Evolutionary conservation across 2,797 vertebrate genomes (phyloP).

Genomic region (Phataginus tetradactyla): DNA sequence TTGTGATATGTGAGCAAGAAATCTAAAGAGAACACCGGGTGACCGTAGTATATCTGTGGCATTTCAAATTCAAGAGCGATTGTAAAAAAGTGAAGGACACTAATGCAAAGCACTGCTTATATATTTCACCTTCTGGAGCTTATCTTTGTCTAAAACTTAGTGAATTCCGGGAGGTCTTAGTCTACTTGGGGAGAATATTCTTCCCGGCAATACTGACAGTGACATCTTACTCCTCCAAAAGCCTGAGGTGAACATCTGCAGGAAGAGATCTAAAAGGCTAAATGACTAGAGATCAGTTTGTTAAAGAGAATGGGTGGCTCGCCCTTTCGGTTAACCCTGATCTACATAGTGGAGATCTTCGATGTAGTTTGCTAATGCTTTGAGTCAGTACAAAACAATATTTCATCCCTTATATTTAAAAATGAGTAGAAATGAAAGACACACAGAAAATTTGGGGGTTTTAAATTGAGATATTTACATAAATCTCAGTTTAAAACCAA

Average conservation of each 20-base stretch:
- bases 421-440: neutral
- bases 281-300: neutral
- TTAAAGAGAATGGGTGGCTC: neutral
- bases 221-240: neutral
- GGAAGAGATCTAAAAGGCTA: neutral
- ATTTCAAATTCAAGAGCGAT: neutral
- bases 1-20: neutral
- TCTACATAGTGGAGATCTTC: neutral
- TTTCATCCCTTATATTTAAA: neutral
- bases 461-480: neutral
- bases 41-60: neutral
- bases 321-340: neutral
- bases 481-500: conserved; percentile 6
- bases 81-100: neutral
- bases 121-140: neutral
- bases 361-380: neutral
- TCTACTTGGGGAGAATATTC: neutral
- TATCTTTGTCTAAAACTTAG: neutral
- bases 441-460: neutral
- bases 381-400: neutral
- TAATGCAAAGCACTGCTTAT: neutral
- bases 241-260: neutral
- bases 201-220: neutral
- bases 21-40: neutral
- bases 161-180: neutral